phyloP scores from a whole-genome alignment of 2,888 invertebrate species.

The Andrena trimmerana region DNA sequence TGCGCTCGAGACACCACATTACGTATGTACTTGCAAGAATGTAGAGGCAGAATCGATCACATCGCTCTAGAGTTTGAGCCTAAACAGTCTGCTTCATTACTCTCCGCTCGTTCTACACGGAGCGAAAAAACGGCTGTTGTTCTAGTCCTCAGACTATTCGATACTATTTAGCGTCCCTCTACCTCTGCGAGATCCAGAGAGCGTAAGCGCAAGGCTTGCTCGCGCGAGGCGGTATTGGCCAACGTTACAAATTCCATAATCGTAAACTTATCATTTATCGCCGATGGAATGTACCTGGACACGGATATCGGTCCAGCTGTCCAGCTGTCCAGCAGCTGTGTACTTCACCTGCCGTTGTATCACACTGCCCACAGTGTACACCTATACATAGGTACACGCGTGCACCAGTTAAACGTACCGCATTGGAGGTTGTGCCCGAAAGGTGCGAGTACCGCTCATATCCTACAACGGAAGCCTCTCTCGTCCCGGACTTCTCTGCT shows the following conservation, averaged over 20 bases:
- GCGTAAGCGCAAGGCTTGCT: neutral
- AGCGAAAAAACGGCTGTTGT: no score
- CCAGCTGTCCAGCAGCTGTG: slow-evolving; percentile 82
- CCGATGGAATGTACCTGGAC: slow-evolving; percentile 73
- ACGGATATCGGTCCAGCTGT: slow-evolving; percentile 82
- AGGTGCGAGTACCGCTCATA: neutral
- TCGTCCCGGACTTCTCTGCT: neutral
- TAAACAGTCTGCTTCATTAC: no score
- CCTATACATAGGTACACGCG: slow-evolving; percentile 41
- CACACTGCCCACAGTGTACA: slow-evolving; percentile 59
- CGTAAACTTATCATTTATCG: slow-evolving; percentile 63
- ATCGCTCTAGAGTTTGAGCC: no score
- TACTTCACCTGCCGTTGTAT: slow-evolving; percentile 81
- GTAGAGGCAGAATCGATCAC: no score
- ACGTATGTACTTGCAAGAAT: no score
- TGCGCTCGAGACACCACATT: no score
- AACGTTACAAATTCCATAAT: slow-evolving; percentile 15
- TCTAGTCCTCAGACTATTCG: no score
- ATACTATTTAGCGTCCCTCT: no score
- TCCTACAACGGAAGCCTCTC: neutral
- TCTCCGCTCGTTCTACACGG: no score
- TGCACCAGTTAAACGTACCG: slow-evolving; percentile 28
- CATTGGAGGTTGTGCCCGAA: neutral
- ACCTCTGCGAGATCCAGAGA: neutral
- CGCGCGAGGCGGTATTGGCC: neutral